These are phyloP conservation scores for Spialia ferax DNA, from an alignment of 2,888 invertebrate species.

Conservation along the genomic window DNA sequence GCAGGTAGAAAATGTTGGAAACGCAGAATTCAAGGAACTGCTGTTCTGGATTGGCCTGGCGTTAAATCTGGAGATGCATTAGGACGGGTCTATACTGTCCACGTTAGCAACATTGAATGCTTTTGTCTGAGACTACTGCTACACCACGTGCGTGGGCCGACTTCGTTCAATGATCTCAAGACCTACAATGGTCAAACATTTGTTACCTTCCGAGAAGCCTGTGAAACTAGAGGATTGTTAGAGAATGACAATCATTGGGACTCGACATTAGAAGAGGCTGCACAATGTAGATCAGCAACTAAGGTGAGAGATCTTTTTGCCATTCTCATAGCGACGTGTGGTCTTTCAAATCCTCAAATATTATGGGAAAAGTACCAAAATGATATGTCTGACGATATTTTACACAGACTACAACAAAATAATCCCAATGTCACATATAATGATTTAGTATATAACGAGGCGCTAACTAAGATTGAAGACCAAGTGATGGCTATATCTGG, in stretches of 20 bases:
- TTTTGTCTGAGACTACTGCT: neutral
- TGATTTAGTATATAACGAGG: neutral
- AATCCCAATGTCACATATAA: neutral
- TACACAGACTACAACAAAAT: neutral
- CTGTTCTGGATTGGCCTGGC: neutral
- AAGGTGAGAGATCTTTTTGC: slow-evolving; percentile 2
- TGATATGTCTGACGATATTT: neutral
- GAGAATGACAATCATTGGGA: neutral
- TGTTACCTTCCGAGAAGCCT: neutral
- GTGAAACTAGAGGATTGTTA: slow-evolving; percentile 2
- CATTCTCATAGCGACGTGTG: neutral
- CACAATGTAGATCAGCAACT: neutral
- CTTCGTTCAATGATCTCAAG: neutral
- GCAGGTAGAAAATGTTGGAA: neutral
- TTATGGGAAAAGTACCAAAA: neutral
- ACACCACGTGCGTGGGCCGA: neutral
- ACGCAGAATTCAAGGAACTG: neutral
- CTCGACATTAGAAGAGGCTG: neutral
- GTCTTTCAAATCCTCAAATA: neutral
- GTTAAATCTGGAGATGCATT: neutral
- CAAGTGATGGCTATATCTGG: slow-evolving; percentile 1
- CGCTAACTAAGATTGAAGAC: slow-evolving; percentile 8
- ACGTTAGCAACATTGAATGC: neutral
- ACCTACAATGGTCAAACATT: neutral
- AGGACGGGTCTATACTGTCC: neutral